Percentiles rank a stretch among this genome's conserved stretches.
These are phyloP conservation scores for Brachystomella parvula DNA, from an alignment of 1,140 invertebrate species.

Conservation along the genomic window DNA sequence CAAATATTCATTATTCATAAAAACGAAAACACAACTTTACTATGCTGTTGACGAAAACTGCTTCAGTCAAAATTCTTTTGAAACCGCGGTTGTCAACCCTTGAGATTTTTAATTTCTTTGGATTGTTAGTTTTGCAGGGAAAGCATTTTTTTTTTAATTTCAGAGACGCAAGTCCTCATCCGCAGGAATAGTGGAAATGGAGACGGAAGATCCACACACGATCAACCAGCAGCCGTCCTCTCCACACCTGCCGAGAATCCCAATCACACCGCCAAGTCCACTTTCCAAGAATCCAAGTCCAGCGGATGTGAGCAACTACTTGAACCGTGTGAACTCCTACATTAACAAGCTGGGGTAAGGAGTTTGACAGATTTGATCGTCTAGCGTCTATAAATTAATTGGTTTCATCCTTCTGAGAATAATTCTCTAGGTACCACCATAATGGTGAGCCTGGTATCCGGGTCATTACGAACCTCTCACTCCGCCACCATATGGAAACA, in stretches of 20 bases:
- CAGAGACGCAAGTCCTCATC: neutral
- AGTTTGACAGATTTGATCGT: no score
- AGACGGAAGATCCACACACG: neutral
- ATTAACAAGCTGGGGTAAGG: slow-evolving; percentile 32
- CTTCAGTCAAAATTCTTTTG: no score
- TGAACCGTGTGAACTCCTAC: slow-evolving; percentile 30
- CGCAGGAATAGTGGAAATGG: neutral
- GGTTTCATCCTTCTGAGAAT: neutral
- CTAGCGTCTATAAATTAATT: neutral
- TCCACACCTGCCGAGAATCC: neutral
- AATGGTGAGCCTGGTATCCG: slow-evolving; percentile 32
- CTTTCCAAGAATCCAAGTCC: slow-evolving; percentile 13
- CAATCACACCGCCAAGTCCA: neutral
- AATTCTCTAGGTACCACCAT: slow-evolving; percentile 27
- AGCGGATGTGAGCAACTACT: slow-evolving; percentile 23
- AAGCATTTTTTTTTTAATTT: neutral
- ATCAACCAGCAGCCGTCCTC: neutral
- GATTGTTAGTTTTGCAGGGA: no score
- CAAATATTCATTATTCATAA: no score
- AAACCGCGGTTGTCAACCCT: no score
- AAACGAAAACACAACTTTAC: no score
- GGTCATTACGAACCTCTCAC: slow-evolving; percentile 27
- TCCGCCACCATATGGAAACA: slow-evolving; percentile 30
- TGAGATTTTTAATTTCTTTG: no score
- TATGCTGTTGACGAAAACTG: no score